Evolutionary conservation across 2,888 invertebrate species (phyloP).

Genomic region (Cataglyphis cursor): DNA sequence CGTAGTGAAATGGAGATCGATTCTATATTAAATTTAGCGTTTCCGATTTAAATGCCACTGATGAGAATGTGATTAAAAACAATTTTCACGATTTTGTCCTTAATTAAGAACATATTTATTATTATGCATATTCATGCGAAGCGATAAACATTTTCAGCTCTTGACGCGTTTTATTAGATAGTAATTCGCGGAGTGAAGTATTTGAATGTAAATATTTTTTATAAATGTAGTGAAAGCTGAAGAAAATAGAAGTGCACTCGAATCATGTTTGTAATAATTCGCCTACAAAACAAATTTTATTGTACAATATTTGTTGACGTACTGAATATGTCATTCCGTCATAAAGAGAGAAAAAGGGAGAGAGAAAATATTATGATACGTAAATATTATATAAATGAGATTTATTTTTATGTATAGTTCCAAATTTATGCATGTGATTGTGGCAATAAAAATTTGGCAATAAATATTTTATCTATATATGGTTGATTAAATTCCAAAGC

Average conservation of each 20-base stretch:
- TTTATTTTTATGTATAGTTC: background rate
- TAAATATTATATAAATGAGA: background rate
- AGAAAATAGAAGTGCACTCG: background rate
- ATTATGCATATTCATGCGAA: background rate
- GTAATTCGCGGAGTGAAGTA: background rate
- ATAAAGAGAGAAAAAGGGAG: background rate
- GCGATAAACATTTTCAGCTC: background rate
- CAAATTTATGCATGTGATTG: background rate
- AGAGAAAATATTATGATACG: background rate
- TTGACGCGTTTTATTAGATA: background rate
- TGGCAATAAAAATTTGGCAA: background rate
- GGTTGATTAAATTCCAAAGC: background rate
- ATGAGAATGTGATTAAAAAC: background rate
- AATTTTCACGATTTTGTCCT: background rate
- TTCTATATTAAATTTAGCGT: constrained; percentile 3
- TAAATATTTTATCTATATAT: background rate
- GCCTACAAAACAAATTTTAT: background rate
- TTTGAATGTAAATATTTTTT: background rate
- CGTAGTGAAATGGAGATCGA: background rate
- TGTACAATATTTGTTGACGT: background rate
- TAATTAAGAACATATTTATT: background rate
- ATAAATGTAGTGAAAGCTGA: background rate
- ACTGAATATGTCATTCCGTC: background rate
- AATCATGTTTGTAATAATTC: background rate
- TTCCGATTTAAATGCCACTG: background rate